phyloP scores from a whole-genome alignment of 2,113 vertebrate species.

The Eidolon helvum region DNA sequence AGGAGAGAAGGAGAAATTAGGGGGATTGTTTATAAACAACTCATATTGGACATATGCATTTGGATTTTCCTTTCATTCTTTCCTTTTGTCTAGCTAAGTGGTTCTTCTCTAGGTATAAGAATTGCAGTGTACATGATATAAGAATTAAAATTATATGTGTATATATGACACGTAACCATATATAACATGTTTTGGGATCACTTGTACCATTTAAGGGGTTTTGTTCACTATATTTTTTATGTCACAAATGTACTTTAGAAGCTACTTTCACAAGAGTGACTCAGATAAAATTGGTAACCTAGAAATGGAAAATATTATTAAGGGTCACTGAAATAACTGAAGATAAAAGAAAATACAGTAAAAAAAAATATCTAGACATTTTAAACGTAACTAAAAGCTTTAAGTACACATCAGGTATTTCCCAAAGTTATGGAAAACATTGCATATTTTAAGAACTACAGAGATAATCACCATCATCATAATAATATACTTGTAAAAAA shows the following conservation, averaged over 20 bases:
- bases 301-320: neutral
- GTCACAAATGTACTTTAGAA: neutral
- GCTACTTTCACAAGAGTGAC: neutral
- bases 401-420: neutral
- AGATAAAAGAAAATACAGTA: neutral
- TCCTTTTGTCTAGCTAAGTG: neutral
- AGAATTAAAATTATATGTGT: neutral
- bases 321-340: neutral
- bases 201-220: neutral
- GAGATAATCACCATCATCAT: neutral
- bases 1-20: too few relatives aligned
- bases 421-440: neutral
- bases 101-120: neutral
- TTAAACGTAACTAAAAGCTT: neutral
- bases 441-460: neutral
- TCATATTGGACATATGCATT: neutral
- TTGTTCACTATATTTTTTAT: neutral
- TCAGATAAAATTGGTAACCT: neutral
- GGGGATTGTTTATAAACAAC: neutral
- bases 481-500: neutral
- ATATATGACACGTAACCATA: neutral
- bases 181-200: neutral
- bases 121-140: neutral
- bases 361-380: neutral
- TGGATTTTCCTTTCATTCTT: neutral